Base-by-base conservation (phyloP, 2,888 invertebrate genomes). In the Drosophila algonquin region DNA sequence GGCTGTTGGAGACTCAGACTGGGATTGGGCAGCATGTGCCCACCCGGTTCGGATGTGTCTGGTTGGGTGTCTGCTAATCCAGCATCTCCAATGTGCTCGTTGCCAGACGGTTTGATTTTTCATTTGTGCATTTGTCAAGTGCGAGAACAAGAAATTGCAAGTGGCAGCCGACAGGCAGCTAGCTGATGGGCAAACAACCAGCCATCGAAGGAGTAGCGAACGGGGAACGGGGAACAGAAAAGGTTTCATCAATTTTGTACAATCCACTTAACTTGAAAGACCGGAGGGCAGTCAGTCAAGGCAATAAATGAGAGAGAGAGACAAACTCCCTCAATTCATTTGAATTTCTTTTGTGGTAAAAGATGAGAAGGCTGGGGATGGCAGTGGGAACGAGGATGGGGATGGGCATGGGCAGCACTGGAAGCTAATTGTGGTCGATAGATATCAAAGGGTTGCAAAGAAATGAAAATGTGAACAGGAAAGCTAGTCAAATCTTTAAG, bases 81-180 rank as follows among this genome's bases (percentile, higher is more conserved):
- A 18, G 46, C 48, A 57, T 64, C 54, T 62, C 54, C 73, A 69
- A 56, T 58, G 47, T 54, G 52, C 45, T 47, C 47, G 35, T 30
- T 40, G 40, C 6, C 16, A 45, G 62, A 76, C 68, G 74, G 58
- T 72, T 84, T 81, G 80, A 79, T 75, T 73, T 74, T 82, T 80
- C 71, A 77, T 77, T 76, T 80, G 76, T 69, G 76, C 87, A 74
- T 76, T 82, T 87, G 79, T 81, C 82, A 81, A 74, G 73, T 58
- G 65, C 62, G 68, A 65, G 60, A 73, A 60, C 46, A 69, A 72
- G 63, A 73, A 65, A 74, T 70, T 61, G 70, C 63, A 63, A 77
- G 65, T 76, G 77, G 74, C 77, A 65, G 27, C 60, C 60, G 73
- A 54, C 65, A 65, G 60, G 21, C 55, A 50, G 65, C 21, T 51